A percentile compares a stretch with the other conserved stretches of the same genome.
These are phyloP conservation scores for Brachyhypopomus gauderio DNA, from an alignment of 2,113 vertebrate genomes.

Conservation along the genomic window DNA sequence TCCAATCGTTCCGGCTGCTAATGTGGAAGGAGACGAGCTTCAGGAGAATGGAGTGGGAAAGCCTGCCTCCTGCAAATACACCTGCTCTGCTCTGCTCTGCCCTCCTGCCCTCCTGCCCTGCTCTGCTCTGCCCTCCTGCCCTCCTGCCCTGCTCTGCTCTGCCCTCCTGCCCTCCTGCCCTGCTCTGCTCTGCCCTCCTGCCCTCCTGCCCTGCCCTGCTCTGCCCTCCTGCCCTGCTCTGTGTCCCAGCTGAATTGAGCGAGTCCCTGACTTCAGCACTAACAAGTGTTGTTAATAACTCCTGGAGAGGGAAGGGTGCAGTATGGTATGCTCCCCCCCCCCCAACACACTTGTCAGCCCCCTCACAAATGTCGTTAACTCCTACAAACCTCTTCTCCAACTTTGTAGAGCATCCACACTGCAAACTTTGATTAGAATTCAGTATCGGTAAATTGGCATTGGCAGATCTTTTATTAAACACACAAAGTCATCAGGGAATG, in stretches of 20 bases:
- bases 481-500: no score
- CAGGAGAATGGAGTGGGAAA: background rate
- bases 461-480: no score
- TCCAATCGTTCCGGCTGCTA: conserved; percentile 53
- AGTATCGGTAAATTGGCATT: no score
- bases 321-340: no score
- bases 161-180: background rate
- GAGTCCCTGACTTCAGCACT: background rate
- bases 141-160: background rate
- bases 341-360: no score
- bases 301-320: no score
- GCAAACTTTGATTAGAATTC: no score
- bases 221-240: background rate
- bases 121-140: background rate
- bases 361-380: no score
- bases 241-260: background rate
- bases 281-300: no score
- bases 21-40: conserved; percentile 36
- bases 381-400: no score
- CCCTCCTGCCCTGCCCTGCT: background rate
- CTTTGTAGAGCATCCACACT: no score
- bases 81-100: background rate
- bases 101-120: background rate
- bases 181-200: no score
- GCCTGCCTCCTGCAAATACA: background rate